These are phyloP conservation scores for Crossocerus cetratus DNA, from an alignment of 2,888 invertebrate genomes.

Conservation along the genomic window DNA sequence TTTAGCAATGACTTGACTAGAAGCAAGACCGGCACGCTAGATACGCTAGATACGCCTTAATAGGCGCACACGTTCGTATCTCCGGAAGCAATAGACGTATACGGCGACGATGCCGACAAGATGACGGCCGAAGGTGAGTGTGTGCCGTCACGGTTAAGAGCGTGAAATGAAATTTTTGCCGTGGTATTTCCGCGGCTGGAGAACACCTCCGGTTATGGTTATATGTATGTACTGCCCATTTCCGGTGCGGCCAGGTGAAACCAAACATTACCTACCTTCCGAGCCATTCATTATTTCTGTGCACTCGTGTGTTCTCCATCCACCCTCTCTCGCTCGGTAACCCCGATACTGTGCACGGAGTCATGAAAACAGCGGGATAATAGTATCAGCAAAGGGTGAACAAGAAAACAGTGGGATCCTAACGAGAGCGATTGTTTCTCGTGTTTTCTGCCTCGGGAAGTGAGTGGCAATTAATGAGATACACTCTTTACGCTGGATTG, in stretches of 20 bases:
- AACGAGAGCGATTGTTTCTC: conserved; percentile 32
- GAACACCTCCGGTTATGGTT: conserved; percentile 7
- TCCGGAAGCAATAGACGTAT: background rate
- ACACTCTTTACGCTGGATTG: conserved; percentile 9
- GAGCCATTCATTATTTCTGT: conserved; percentile 34
- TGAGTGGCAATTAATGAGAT: conserved; percentile 46
- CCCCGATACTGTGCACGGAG: conserved; percentile 16
- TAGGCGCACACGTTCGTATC: background rate
- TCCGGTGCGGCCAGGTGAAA: conserved; percentile 44
- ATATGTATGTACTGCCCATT: conserved; percentile 27
- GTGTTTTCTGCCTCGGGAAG: conserved; percentile 42
- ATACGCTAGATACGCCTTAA: no score
- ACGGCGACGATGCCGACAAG: background rate
- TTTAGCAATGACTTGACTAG: no score
- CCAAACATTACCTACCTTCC: conserved; percentile 45
- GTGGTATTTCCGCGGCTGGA: conserved; percentile 32
- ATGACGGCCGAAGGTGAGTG: background rate
- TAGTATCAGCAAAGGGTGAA: background rate
- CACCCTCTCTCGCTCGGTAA: conserved; percentile 6
- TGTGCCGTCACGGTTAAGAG: conserved; percentile 21
- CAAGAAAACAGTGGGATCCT: background rate
- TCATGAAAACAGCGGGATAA: conserved; percentile 21
- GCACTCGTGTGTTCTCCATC: conserved; percentile 8
- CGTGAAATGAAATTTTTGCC: conserved; percentile 27
- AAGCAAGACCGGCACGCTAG: no score